phyloP scores from a whole-genome alignment of 2,113 vertebrate genomes.

The Platichthys flesus region DNA sequence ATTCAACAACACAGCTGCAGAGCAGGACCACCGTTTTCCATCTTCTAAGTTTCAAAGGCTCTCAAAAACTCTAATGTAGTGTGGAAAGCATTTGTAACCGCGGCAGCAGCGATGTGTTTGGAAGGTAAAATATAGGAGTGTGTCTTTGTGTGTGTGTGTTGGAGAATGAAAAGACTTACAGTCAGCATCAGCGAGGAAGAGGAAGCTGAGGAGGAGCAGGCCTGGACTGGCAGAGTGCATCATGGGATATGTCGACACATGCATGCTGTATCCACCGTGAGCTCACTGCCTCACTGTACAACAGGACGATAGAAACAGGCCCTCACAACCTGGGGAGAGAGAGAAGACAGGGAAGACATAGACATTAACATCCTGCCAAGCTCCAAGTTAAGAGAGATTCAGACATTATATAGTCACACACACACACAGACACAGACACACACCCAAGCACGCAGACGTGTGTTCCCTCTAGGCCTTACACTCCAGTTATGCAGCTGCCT shows the following conservation, averaged over 20 bases:
- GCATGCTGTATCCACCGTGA: constrained; percentile 79
- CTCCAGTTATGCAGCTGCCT: constrained; percentile 70
- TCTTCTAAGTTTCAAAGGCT: too few species aligned
- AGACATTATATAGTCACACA: constrained; percentile 26
- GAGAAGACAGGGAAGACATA: constrained; percentile 33
- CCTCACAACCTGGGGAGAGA: constrained; percentile 76
- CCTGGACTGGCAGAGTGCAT: constrained; percentile 76
- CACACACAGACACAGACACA: constrained; percentile 15
- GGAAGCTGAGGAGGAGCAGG: constrained; percentile 79
- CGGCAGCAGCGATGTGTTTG: too few species aligned
- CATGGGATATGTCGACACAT: constrained; percentile 76
- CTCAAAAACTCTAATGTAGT: too few species aligned
- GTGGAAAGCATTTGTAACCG: too few species aligned
- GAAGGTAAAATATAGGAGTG: not conserved
- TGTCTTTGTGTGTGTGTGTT: not conserved
- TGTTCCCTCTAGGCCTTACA: constrained; percentile 66
- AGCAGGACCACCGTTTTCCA: too few species aligned
- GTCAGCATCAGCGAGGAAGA: constrained; percentile 77
- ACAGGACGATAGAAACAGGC: constrained; percentile 75
- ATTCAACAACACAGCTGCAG: too few species aligned
- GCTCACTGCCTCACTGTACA: constrained; percentile 79
- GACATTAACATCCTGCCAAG: constrained; percentile 29
- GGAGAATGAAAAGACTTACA: constrained; percentile 63
- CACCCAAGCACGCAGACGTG: constrained; percentile 30
- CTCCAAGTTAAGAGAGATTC: constrained; percentile 36